Percentiles rank a stretch among this genome's conserved stretches.
Evolutionary conservation across 2,888 invertebrate genomes (phyloP).

Genomic region (Lampropteryx suffumata): DNA sequence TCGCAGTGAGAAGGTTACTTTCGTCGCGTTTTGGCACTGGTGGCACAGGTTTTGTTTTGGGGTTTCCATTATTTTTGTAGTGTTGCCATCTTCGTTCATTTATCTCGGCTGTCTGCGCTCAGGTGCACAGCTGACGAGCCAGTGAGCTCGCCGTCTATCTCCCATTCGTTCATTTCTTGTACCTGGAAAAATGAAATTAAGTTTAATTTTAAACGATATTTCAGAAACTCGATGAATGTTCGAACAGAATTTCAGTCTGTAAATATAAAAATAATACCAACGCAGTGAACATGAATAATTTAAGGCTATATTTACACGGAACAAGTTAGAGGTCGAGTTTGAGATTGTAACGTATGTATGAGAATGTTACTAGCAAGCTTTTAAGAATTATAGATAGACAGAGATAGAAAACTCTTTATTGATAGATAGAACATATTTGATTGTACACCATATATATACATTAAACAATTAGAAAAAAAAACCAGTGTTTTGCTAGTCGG

Average conservation of each 20-base stretch:
- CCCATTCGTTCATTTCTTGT: slow-evolving; percentile 27
- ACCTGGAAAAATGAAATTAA: slow-evolving; percentile 35
- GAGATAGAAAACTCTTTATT: too few species aligned
- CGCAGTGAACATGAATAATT: slow-evolving; percentile 1
- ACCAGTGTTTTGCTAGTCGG: too few species aligned
- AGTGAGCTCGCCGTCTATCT: slow-evolving; percentile 3
- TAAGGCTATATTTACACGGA: slow-evolving; percentile 5
- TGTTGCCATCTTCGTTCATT: slow-evolving; percentile 20
- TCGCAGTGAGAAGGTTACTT: slow-evolving; percentile 50
- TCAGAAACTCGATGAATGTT: slow-evolving; percentile 16
- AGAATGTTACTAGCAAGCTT: too few species aligned
- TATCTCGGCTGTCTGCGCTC: slow-evolving; percentile 1
- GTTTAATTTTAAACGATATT: slow-evolving; percentile 27
- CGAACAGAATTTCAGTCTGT: slow-evolving; percentile 4
- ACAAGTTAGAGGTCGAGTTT: neutral
- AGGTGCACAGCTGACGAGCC: neutral
- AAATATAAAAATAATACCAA: slow-evolving; percentile 1
- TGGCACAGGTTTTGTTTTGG: slow-evolving; percentile 33
- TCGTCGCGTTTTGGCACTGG: slow-evolving; percentile 56
- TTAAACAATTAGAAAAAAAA: too few species aligned
- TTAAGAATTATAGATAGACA: too few species aligned
- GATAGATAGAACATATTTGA: too few species aligned
- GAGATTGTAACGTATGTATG: too few species aligned
- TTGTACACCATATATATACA: too few species aligned
- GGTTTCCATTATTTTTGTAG: slow-evolving; percentile 31